Evolutionary conservation across 2,797 vertebrate genomes (phyloP), one percentile per base, ranked within the genome.

Genomic region (Caiman crocodilus): DNA sequence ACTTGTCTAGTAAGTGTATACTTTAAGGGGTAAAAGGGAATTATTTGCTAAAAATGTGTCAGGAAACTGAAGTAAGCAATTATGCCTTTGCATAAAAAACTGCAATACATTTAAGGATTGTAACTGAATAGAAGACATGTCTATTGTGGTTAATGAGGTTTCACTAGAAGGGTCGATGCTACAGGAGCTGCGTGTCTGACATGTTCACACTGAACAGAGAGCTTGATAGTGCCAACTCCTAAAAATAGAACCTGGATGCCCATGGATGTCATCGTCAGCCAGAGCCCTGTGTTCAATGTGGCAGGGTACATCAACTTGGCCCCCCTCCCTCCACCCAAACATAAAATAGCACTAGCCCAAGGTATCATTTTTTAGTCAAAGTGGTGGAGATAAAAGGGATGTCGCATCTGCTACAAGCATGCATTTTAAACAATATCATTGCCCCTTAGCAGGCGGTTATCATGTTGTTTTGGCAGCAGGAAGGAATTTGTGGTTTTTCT

Each of bases 401-500:
- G 82, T 92, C 94, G 83, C 78, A 92, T 95, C 92, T 96, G 89
- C 82, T 94, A 91, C 61, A 83, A 96, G 91, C 85, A 94, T 84
- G 92, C 93, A 30, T 92, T 96, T 93, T 88, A 94, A 97, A 97
- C 93, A 95, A 89, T 94, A 96, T 92, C 76, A 93, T 69, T 95
- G 94, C 93, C 96, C 95, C 96, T 96, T 95, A 89, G 95, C 90
- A 97, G 96, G 96, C 97, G 98, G 97, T 97, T 98, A 98, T 98
- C 97, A 79, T 96, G 96, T 97, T 98, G 96, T 98, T 98, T 98
- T 98, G 98, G 98, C 97, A 98, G 97, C 97, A 98, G 97, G 98
- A 98, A 98, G 98, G 97, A 98, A 98, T 98, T 94, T 97, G 98
- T 98, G 98, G 98, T 98, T 98, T 98, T 97, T 97, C 97, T 98